Base-by-base conservation (phyloP, 2,797 vertebrate genomes). In the Carduelis carduelis region DNA sequence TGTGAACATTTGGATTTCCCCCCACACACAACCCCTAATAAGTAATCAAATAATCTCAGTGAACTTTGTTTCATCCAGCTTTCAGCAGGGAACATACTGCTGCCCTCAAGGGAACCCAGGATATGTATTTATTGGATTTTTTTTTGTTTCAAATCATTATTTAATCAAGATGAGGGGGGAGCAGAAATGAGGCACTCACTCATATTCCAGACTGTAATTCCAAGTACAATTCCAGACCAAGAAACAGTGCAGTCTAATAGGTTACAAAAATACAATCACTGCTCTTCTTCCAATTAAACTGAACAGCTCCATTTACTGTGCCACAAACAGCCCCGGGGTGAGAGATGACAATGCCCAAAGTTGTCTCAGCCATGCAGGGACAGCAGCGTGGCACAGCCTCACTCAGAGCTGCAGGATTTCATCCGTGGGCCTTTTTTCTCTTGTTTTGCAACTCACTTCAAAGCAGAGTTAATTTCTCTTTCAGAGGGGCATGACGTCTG, bases 211-310 rank as follows among this genome's bases (percentile, higher is more conserved):
- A 91, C 92, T 85, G 79, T 86, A 97, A 97, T 96, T 97, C 90
- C 76, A 75, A 95, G 94, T 82, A 91, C 68, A 53, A 87, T 96
- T 83, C 12, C 71, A 96, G 94, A 96, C 92, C 91, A 96, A 97
- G 92, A 97, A 96, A 93, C 93, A 96, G 93, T 11, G 8, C 14
- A 4, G 77, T 57, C 94, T 97, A 95, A 97, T 85, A 96, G 96
- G 89, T 97, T 98, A 97, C 96, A 96, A 95, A 97, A 97, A 97
- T 39, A 96, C 95, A 96, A 96, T 97, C 97, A 95, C 96, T 91
- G 70, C 94, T 90, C 80, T 1, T 96, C 96, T 97, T 95, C 87
- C 97, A 97, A 93, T 97, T 97, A 96, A 98, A 96, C 59, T 6
- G 74, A 97, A 94, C 94, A 92, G 97, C 96, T 95, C 94, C 95